Evolutionary conservation across 1,140 invertebrate species (phyloP).

Genomic region (Carcinoscorpius rotundicauda): DNA sequence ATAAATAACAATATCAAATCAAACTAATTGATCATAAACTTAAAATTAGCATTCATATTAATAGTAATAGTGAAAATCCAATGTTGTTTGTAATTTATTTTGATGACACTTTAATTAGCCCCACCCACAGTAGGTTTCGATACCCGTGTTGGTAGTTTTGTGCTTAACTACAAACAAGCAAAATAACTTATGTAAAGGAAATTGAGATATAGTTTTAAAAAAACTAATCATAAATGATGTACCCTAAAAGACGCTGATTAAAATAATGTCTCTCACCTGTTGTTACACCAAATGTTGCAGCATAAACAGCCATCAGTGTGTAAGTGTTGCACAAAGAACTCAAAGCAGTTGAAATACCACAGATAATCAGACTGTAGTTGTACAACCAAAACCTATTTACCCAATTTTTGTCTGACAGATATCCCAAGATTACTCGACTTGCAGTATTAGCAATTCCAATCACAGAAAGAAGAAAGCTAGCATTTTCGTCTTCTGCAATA

Average conservation of each 20-base stretch:
- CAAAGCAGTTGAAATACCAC: conserved; percentile 51
- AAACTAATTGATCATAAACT: no score
- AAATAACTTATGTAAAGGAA: no score
- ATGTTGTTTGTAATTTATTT: no score
- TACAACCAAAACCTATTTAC: conserved; percentile 79
- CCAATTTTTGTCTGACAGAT: conserved; percentile 72
- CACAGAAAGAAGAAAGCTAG: conserved; percentile 54
- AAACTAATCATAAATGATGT: no score
- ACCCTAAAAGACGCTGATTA: not conserved
- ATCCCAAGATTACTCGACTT: conserved; percentile 74
- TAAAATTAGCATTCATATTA: no score
- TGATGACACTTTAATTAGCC: no score
- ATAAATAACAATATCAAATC: not conserved
- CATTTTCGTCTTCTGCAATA: conserved; percentile 40
- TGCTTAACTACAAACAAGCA: no score
- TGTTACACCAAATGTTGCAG: conserved; percentile 69
- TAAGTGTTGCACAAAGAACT: conserved; percentile 58
- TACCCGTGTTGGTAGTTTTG: no score
- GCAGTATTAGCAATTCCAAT: conserved; percentile 78
- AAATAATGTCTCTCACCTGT: conserved; percentile 38
- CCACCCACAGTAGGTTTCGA: no score
- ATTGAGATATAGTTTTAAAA: no score
- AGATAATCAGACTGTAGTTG: conserved; percentile 67
- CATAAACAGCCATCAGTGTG: conserved; percentile 55
- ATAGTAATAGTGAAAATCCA: no score